phyloP scores from a whole-genome alignment of 2,888 invertebrate genomes.

The Mimumesa dahlbomi region DNA sequence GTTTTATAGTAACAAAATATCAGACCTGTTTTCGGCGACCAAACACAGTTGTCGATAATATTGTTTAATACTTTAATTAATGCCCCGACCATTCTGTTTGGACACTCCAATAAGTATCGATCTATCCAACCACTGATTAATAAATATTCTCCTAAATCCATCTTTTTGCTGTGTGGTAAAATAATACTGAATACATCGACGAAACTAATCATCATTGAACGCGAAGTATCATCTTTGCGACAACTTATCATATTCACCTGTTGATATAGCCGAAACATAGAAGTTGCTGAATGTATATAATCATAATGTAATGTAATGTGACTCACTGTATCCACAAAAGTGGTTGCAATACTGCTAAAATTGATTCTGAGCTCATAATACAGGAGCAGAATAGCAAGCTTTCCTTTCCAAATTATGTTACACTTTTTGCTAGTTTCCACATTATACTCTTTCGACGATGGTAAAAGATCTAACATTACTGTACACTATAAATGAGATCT shows the following conservation, averaged over 20 bases:
- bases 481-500: slow-evolving; percentile 62
- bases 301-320: slow-evolving; percentile 3
- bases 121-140: slow-evolving; percentile 77
- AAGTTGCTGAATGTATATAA: not conserved
- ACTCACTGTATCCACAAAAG: slow-evolving; percentile 65
- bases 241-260: slow-evolving; percentile 75
- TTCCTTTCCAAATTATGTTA: slow-evolving; percentile 74
- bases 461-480: slow-evolving; percentile 74
- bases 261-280: slow-evolving; percentile 9
- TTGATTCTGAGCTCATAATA: slow-evolving; percentile 69
- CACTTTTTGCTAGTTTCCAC: slow-evolving; percentile 60
- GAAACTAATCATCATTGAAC: slow-evolving; percentile 73
- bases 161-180: slow-evolving; percentile 62
- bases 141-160: slow-evolving; percentile 68
- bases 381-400: slow-evolving; percentile 71
- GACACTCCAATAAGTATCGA: slow-evolving; percentile 73
- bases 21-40: slow-evolving; percentile 50
- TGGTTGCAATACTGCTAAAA: slow-evolving; percentile 57
- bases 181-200: slow-evolving; percentile 71
- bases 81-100: slow-evolving; percentile 68
- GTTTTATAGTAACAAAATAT: slow-evolving; percentile 55
- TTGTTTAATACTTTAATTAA: slow-evolving; percentile 67
- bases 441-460: slow-evolving; percentile 64
- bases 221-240: slow-evolving; percentile 70
- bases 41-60: slow-evolving; percentile 70